Conservation (phyloP, 2,888 invertebrate genomes). For the Tenodera sinensis region DNA sequence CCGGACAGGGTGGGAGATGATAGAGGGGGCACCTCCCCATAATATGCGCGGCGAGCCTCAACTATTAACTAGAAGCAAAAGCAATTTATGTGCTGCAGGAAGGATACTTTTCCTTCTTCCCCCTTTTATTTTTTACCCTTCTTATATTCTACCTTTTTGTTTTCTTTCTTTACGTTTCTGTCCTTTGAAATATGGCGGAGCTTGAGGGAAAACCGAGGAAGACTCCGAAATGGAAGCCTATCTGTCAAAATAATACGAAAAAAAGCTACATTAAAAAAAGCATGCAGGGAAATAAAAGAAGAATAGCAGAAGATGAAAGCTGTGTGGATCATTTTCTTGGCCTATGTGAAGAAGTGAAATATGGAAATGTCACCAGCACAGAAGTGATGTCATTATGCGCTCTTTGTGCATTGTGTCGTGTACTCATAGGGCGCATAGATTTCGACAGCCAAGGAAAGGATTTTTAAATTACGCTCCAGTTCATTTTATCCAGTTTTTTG, state of each 20-base stretch:
- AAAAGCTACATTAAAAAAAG: background rate
- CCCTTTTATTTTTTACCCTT: background rate
- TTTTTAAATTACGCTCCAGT: background rate
- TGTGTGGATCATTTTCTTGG: background rate
- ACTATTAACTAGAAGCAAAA: conserved; percentile 31
- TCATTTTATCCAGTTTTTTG: background rate
- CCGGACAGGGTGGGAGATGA: background rate
- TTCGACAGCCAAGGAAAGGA: background rate
- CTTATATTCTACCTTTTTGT: conserved; percentile 5
- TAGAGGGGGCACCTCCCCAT: conserved; percentile 11
- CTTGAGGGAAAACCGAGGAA: conserved; percentile 11
- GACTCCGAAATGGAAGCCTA: background rate
- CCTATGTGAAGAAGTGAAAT: background rate
- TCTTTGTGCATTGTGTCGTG: background rate
- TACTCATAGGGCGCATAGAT: background rate
- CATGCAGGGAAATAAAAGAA: background rate
- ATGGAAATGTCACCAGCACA: background rate
- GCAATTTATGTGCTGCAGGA: conserved; percentile 29
- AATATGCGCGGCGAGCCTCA: conserved; percentile 20
- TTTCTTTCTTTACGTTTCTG: conserved; percentile 12
- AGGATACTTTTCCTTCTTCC: background rate
- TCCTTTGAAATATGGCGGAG: conserved; percentile 21
- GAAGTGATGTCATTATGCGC: background rate
- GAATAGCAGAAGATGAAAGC: background rate
- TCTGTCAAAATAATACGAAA: conserved; percentile 20